These are phyloP conservation scores for Podarcis lilfordi DNA, from an alignment of 2,797 vertebrate species.

Conservation along the genomic window DNA sequence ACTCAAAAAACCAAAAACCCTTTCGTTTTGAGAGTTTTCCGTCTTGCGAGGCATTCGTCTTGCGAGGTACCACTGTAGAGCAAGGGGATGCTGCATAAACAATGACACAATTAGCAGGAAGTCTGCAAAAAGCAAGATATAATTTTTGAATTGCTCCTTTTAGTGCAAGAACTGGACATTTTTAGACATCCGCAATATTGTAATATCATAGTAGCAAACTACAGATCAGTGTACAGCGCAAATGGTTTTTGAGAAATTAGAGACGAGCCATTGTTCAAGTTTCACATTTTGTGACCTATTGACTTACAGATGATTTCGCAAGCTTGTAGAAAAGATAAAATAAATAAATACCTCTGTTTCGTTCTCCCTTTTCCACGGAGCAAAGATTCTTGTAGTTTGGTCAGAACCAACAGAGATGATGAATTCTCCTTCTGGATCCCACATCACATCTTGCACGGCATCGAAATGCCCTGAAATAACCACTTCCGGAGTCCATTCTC, in stretches of 20 bases:
- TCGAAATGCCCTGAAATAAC: constrained; percentile 95
- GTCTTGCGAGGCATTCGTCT: no score
- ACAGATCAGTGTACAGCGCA: neutral
- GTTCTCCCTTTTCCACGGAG: constrained; percentile 88
- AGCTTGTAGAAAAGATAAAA: neutral
- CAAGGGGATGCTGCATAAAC: neutral
- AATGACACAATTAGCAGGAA: neutral
- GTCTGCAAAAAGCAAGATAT: neutral
- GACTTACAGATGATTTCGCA: neutral
- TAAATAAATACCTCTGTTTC: constrained; percentile 76
- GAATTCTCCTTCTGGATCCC: constrained; percentile 97
- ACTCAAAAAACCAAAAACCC: no score
- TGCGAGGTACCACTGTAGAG: neutral
- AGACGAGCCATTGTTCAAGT: neutral
- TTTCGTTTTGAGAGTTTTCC: no score
- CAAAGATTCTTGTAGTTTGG: constrained; percentile 94
- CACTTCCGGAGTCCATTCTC: constrained; percentile 89
- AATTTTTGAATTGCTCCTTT: neutral
- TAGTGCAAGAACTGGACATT: neutral
- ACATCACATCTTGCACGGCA: constrained; percentile 90
- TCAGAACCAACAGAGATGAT: constrained; percentile 91
- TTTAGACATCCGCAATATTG: neutral
- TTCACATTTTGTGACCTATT: neutral
- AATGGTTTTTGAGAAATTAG: neutral
- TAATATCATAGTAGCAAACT: neutral